Evolutionary conservation across 2,113 vertebrate species (phyloP), one percentile per base, ranked within the genome.

Genomic region (Thunnus maccoyii): DNA sequence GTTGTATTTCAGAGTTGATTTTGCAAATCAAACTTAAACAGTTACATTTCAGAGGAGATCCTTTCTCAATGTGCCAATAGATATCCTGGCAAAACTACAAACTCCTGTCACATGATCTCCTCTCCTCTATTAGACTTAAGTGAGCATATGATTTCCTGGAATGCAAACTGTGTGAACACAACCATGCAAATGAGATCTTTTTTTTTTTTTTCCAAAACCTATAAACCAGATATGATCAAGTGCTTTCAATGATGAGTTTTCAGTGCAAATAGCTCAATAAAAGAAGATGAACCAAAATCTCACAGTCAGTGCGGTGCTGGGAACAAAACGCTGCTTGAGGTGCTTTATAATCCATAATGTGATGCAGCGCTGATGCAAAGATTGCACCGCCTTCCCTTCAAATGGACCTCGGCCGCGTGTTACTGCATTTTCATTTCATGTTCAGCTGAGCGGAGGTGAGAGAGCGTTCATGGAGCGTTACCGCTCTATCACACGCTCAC

Each of bases 361-460:
- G 60, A 72, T 48, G 74, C 70, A 32, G 75, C 1, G 75, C 75
- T 80, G 67, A 76, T 69, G 86, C 76, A 83, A 80, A 70, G 70
- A 71, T 82, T 84, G 60, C 69, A 47, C 64, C 2, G 61, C 50
- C 55, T 48, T 57, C 14, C 48, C 65, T 25, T 57, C 41, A 14
- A 36, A 66, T 70, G 58, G 32, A 54, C 80, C 63, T 52, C 56
- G 3, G 50, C 79, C 3, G 61, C 62, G 44, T 44, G 57, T 57
- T 27, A 18, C 70, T 63, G 68, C 81, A 10, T 72, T 84, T 56
- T 66, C 64, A 74, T 81, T 78, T 71, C 63, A 62, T 67, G 75
- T 83, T 67, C 67, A 52, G 50, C 46, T 58, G 67, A 76, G 62
- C 30, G 25, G 80, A 72, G 80, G 65, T 65, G 30, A 64, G 30